phyloP scores from a whole-genome alignment of 2,113 vertebrate genomes.

The Eolophus roseicapilla region DNA sequence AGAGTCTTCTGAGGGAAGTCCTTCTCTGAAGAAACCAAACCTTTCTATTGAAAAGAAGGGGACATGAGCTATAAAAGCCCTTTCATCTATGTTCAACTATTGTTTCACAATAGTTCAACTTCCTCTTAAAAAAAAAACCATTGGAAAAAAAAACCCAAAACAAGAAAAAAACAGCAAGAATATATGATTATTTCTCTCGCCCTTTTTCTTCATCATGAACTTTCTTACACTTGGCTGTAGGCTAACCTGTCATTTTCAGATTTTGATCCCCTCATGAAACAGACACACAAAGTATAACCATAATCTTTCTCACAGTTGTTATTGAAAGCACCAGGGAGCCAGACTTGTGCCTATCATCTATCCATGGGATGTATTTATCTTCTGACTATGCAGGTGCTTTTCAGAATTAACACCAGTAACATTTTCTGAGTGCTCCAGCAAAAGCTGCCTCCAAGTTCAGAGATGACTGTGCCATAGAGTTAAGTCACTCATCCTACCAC shows the following conservation, averaged over 20 bases:
- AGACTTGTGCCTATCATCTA: not conserved
- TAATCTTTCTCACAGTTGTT: not conserved
- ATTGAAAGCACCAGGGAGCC: not conserved
- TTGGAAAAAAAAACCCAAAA: not conserved
- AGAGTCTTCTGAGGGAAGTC: not conserved
- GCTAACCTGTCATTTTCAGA: not conserved
- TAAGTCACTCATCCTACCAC: not conserved
- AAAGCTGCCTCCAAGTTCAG: not conserved
- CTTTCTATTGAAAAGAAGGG: not conserved
- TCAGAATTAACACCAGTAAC: not conserved
- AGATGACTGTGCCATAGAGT: not conserved
- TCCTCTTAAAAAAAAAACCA: not conserved
- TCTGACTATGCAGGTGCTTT: not conserved
- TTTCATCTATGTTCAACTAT: not conserved
- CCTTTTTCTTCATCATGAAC: not conserved
- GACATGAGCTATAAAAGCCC: not conserved
- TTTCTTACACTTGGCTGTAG: not conserved
- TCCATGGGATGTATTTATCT: not conserved
- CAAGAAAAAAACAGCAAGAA: not conserved
- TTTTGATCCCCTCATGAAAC: not conserved
- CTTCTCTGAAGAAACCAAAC: not conserved
- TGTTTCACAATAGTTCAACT: not conserved
- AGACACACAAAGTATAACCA: not conserved
- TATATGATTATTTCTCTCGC: not conserved
- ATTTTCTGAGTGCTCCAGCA: not conserved